These are phyloP conservation scores for Melinaea marsaeus DNA, from an alignment of 2,888 invertebrate genomes.

Conservation along the genomic window DNA sequence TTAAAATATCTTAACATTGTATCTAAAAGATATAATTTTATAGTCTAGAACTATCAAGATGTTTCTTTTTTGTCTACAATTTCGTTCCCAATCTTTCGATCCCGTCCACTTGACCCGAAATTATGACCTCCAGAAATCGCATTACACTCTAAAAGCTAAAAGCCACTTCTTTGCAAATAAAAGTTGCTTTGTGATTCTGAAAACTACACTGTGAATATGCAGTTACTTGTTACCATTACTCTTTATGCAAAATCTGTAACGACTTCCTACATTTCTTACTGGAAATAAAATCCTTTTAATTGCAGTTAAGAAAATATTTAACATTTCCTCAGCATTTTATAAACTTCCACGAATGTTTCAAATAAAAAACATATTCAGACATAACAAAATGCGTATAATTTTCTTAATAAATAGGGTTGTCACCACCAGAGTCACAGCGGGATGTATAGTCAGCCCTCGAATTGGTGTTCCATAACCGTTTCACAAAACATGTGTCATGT, in stretches of 20 bases:
- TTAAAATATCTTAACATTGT: background rate
- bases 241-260: too few relatives aligned
- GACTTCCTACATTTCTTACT: too few relatives aligned
- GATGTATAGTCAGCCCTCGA: conserved; percentile 30
- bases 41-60: too few relatives aligned
- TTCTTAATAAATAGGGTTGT: conserved; percentile 57
- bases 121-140: conserved; percentile 26
- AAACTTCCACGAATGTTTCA: too few relatives aligned
- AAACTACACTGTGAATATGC: conserved; percentile 8
- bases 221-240: background rate
- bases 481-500: conserved; percentile 42
- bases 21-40: too few relatives aligned
- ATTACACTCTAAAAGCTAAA: conserved; percentile 22
- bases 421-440: conserved; percentile 53
- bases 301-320: too few relatives aligned
- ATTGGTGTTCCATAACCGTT: conserved; percentile 7
- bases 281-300: too few relatives aligned
- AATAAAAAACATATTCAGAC: background rate
- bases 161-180: conserved; percentile 25
- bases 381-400: conserved; percentile 37
- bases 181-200: conserved; percentile 21
- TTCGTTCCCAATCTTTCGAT: background rate
- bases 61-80: too few relatives aligned
- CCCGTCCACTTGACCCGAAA: conserved; percentile 28
- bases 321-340: too few relatives aligned